A percentile compares a stretch with the other conserved stretches of the same genome.
Evolutionary conservation across 2,888 invertebrate genomes (phyloP).

Genomic region (Cataglyphis altisquamis): DNA sequence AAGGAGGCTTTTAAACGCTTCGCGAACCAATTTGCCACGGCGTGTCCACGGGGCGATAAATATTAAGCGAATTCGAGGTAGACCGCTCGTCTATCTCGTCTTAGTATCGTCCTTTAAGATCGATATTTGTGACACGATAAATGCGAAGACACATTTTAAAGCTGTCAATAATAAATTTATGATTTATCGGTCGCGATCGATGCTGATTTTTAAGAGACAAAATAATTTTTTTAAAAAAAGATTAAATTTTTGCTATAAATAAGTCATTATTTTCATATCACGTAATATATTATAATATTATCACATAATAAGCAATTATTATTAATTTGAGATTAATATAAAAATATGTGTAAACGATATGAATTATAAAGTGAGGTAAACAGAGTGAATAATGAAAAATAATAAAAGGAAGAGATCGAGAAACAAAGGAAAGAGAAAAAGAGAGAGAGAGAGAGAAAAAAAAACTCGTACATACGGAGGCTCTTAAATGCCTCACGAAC

Average conservation of each 20-base stretch:
- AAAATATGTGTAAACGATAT: not conserved
- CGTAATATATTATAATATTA: not conserved
- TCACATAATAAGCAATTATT: not conserved
- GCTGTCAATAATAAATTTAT: not conserved
- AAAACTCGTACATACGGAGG: slow-evolving; percentile 56
- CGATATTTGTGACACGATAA: slow-evolving; percentile 9
- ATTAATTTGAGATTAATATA: not conserved
- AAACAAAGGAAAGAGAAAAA: not conserved
- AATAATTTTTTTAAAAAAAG: not conserved
- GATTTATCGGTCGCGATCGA: not conserved
- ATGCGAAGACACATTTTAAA: not conserved
- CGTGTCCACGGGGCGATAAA: slow-evolving; percentile 79
- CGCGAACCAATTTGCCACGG: slow-evolving; percentile 81
- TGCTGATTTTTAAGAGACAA: not conserved
- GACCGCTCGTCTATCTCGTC: slow-evolving; percentile 13
- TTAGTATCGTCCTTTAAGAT: slow-evolving; percentile 26
- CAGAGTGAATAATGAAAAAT: not conserved
- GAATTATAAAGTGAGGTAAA: not conserved
- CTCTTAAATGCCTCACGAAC: slow-evolving; percentile 77
- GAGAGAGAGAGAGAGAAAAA: not conserved
- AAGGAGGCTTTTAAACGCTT: slow-evolving; percentile 76
- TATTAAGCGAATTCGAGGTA: slow-evolving; percentile 71
- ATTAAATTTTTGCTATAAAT: not conserved
- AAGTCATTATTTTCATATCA: not conserved
- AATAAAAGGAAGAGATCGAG: not conserved